Percentiles rank a stretch among this genome's conserved stretches.
These are phyloP conservation scores for Eurystomus glaucurus DNA, from an alignment of 2,797 vertebrate genomes.

Conservation along the genomic window DNA sequence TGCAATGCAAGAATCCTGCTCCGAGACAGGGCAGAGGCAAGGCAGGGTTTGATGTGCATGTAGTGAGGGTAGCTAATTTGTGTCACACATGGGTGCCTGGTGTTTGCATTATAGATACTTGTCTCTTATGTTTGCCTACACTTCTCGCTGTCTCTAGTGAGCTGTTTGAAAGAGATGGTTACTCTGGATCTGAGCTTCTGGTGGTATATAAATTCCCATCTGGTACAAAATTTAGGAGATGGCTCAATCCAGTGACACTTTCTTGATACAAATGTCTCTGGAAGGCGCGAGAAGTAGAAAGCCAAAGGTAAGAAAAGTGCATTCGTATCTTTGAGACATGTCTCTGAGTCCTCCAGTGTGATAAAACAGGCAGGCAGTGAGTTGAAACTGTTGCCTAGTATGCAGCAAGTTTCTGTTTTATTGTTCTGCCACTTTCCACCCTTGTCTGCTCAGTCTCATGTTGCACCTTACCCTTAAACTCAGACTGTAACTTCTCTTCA, in stretches of 20 bases:
- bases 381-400: neutral
- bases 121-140: neutral
- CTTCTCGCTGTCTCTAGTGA: neutral
- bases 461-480: neutral
- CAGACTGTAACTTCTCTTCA: neutral
- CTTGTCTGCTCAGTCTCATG: neutral
- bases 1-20: neutral
- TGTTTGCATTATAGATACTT: neutral
- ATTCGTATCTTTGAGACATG: neutral
- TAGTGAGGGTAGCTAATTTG: neutral
- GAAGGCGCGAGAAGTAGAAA: neutral
- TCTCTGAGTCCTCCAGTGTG: neutral
- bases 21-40: neutral
- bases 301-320: neutral
- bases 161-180: neutral
- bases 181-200: neutral
- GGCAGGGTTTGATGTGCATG: neutral
- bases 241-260: neutral
- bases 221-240: neutral
- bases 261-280: neutral
- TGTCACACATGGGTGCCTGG: neutral
- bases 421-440: neutral
- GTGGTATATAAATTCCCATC: neutral
- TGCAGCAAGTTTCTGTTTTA: neutral
- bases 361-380: neutral